Percentiles rank a stretch among this genome's conserved stretches.
Conservation (phyloP, 2,888 invertebrate genomes). For the Cryptocephalus moraei region DNA sequence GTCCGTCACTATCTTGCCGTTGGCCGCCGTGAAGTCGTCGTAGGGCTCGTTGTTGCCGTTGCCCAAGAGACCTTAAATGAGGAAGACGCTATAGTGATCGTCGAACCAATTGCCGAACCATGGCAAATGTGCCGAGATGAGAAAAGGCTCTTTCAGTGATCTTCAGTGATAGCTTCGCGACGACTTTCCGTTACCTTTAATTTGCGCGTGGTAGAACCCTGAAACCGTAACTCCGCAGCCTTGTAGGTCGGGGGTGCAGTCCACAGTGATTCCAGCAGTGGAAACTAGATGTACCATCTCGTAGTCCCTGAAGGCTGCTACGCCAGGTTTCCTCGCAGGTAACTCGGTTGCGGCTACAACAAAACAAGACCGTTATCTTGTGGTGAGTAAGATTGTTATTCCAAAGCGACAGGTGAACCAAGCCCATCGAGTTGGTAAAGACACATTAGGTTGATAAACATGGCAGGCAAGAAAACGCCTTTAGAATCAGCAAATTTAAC, state of each 20-base stretch:
- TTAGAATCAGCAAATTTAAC: no score
- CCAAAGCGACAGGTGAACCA: no score
- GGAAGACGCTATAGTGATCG: neutral
- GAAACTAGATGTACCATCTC: constrained; percentile 50
- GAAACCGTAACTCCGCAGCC: constrained; percentile 62
- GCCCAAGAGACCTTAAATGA: constrained; percentile 57
- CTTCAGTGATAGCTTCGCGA: no score
- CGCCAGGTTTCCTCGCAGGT: constrained; percentile 56
- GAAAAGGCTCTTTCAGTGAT: no score
- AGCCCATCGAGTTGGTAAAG: no score
- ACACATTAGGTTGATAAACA: no score
- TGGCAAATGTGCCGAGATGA: no score
- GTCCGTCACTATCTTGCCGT: constrained; percentile 51
- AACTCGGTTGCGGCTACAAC: constrained; percentile 49
- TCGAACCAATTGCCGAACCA: no score
- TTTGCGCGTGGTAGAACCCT: constrained; percentile 80
- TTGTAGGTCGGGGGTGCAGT: constrained; percentile 52
- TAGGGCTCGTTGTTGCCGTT: constrained; percentile 81
- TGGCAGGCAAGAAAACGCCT: no score
- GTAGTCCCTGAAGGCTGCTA: constrained; percentile 52
- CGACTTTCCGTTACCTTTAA: constrained; percentile 46
- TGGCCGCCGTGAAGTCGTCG: constrained; percentile 71
- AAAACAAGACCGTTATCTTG: constrained; percentile 18
- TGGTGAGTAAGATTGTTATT: no score
- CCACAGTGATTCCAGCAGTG: constrained; percentile 51